phyloP scores from a whole-genome alignment of 2,888 invertebrate genomes.

The Phaedon cochleariae region DNA sequence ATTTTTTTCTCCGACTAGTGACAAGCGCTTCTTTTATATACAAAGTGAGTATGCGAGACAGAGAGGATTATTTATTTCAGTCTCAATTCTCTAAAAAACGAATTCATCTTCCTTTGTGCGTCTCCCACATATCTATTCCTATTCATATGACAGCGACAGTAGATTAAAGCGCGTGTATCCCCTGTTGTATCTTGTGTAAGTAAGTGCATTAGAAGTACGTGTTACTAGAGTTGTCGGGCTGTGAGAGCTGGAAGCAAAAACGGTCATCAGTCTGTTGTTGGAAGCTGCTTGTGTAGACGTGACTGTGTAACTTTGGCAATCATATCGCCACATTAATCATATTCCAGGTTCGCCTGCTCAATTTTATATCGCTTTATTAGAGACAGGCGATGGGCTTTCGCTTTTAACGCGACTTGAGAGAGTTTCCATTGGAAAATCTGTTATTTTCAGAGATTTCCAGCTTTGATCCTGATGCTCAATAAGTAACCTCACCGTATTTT shows the following conservation, averaged over 20 bases:
- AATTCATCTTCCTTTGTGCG: background rate
- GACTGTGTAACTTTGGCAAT: constrained; percentile 53
- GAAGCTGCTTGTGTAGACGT: constrained; percentile 51
- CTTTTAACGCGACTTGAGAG: constrained; percentile 10
- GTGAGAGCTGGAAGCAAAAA: constrained; percentile 42
- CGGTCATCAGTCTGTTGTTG: constrained; percentile 49
- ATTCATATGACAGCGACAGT: background rate
- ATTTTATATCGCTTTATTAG: constrained; percentile 50
- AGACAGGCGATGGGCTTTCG: constrained; percentile 23
- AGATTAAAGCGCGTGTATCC: constrained; percentile 12
- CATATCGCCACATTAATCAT: constrained; percentile 53
- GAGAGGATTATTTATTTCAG: background rate
- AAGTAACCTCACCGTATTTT: no score
- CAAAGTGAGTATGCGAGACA: background rate
- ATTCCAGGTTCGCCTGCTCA: constrained; percentile 44
- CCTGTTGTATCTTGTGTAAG: constrained; percentile 12
- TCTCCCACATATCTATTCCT: background rate
- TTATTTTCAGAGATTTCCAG: no score
- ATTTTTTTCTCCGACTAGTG: no score
- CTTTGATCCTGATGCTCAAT: no score
- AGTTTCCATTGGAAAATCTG: background rate
- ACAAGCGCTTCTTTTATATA: no score
- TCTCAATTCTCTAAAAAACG: background rate
- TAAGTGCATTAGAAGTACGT: constrained; percentile 45
- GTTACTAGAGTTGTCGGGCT: constrained; percentile 47